phyloP scores from a whole-genome alignment of 2,797 vertebrate genomes.

The Chelidonichthys spinosus region DNA sequence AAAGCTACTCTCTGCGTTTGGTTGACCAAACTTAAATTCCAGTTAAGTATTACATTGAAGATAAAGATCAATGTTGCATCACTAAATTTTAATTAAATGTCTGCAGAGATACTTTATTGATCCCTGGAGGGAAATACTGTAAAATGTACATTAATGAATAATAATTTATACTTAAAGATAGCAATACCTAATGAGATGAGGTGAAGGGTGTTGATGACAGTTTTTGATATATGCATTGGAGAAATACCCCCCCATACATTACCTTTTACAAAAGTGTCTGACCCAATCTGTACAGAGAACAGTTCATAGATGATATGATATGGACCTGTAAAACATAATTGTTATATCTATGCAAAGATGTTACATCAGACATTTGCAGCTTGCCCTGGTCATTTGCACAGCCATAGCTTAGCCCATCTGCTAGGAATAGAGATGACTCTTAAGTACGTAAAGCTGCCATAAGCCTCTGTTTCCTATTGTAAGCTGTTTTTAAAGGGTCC shows the following conservation, averaged over 20 bases:
- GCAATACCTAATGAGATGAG: neutral
- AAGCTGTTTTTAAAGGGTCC: conserved; percentile 81
- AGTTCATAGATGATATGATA: conserved; percentile 39
- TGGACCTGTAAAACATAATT: conserved; percentile 41
- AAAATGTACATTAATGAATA: too few species aligned
- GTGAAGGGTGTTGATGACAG: neutral
- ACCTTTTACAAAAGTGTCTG: neutral
- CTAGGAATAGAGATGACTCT: conserved; percentile 70
- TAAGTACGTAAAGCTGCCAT: conserved; percentile 81
- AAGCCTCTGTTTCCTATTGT: conserved; percentile 81
- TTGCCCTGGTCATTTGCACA: conserved; percentile 65
- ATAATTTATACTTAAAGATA: neutral
- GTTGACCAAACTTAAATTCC: neutral
- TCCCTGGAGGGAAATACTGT: too few species aligned
- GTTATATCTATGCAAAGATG: conserved; percentile 49
- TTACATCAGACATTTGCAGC: conserved; percentile 64
- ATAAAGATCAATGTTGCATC: neutral
- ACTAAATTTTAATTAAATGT: neutral
- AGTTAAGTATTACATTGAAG: neutral
- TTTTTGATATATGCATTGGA: too few species aligned
- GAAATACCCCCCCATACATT: neutral
- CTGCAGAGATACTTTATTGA: neutral
- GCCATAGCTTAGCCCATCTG: conserved; percentile 72
- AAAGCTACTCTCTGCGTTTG: conserved; percentile 25
- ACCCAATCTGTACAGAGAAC: conserved; percentile 1